These are phyloP conservation scores for Petrocephalus microphthalmus DNA, from an alignment of 2,113 vertebrate genomes.

Conservation along the genomic window DNA sequence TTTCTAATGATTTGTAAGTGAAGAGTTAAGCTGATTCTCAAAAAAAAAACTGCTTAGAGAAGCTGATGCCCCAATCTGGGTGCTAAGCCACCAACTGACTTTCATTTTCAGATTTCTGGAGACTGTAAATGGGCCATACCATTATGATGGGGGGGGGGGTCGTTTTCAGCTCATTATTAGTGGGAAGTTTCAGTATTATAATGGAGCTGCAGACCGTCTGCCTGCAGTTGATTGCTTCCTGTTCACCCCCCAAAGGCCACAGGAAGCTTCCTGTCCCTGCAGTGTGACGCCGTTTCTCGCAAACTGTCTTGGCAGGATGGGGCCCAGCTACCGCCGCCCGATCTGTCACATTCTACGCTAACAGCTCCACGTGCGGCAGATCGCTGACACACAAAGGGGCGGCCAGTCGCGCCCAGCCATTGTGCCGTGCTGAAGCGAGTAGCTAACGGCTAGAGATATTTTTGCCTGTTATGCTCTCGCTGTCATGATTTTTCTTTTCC, in stretches of 20 bases:
- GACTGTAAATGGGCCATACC: background rate
- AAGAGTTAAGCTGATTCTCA: background rate
- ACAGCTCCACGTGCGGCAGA: background rate
- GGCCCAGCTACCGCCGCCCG: background rate
- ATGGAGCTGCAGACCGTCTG: slow-evolving; percentile 34
- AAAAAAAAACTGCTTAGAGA: background rate
- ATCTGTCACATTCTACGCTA: background rate
- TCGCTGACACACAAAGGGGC: background rate
- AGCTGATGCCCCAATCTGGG: background rate
- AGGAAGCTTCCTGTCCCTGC: slow-evolving; percentile 40
- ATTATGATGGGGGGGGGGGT: background rate
- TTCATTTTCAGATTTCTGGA: background rate
- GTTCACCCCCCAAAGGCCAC: slow-evolving; percentile 31
- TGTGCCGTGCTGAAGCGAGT: background rate
- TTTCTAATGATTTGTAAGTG: background rate
- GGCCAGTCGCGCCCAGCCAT: too few species aligned
- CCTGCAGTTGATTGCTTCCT: slow-evolving; percentile 56
- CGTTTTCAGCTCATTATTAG: background rate
- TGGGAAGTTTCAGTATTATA: background rate
- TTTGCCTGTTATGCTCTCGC: background rate
- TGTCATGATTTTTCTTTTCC: background rate
- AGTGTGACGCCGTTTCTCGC: background rate
- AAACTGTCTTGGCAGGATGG: slow-evolving; percentile 13
- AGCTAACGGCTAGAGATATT: background rate
- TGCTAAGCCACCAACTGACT: background rate